phyloP scores from a whole-genome alignment of 2,113 vertebrate genomes.

The Caranx melampygus region DNA sequence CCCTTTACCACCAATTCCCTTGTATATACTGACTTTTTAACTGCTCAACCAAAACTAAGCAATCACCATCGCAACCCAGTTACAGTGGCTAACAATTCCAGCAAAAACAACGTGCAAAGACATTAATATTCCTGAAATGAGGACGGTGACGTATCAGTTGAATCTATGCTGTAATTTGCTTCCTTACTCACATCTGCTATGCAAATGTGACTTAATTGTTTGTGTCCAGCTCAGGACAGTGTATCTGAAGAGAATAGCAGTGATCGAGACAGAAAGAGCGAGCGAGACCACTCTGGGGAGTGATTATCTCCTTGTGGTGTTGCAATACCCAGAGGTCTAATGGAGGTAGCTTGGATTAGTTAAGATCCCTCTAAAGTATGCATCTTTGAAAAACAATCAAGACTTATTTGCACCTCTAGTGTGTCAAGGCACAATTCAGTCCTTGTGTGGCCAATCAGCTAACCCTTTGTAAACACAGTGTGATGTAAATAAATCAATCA shows the following conservation, averaged over 20 bases:
- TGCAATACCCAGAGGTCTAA: constrained; percentile 23
- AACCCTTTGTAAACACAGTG: constrained; percentile 20
- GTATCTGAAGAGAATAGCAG: constrained; percentile 8
- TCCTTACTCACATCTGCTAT: constrained; percentile 30
- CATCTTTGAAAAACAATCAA: constrained; percentile 45
- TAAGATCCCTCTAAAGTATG: constrained; percentile 16
- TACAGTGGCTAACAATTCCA: constrained; percentile 34
- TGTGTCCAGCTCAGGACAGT: constrained; percentile 21
- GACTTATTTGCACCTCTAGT: constrained; percentile 20
- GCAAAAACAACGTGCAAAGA: constrained; percentile 27
- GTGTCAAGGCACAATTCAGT: constrained; percentile 15
- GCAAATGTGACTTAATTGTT: constrained; percentile 35
- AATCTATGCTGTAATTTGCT: constrained; percentile 50
- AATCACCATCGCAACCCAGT: constrained; percentile 14
- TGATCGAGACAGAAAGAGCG: background rate
- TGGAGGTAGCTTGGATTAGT: constrained; percentile 25
- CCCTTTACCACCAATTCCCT: constrained; percentile 24
- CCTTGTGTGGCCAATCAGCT: constrained; percentile 30
- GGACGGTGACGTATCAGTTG: constrained; percentile 32
- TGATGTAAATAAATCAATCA: constrained; percentile 36
- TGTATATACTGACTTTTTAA: constrained; percentile 3
- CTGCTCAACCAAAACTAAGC: constrained; percentile 21
- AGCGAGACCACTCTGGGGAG: background rate
- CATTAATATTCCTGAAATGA: constrained; percentile 49
- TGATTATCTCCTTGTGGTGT: constrained; percentile 16